Evolutionary conservation across 2,113 vertebrate genomes (phyloP).

Genomic region (Lepus timidus): DNA sequence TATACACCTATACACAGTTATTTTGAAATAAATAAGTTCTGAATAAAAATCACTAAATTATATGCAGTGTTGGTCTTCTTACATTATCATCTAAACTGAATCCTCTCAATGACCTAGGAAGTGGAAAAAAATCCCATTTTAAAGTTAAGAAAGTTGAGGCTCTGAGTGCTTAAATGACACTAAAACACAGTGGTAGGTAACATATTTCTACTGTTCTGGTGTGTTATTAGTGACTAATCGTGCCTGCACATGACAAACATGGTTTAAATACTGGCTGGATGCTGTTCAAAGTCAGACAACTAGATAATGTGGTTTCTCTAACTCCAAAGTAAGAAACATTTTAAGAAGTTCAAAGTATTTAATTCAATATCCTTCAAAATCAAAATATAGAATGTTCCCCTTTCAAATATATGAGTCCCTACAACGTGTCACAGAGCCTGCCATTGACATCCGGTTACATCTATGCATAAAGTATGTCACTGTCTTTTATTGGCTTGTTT

Average conservation of each 20-base stretch:
- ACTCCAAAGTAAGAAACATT: conserved; percentile 53
- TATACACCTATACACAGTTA: not conserved
- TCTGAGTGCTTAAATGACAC: not conserved
- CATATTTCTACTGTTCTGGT: conserved; percentile 15
- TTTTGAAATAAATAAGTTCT: conserved; percentile 47
- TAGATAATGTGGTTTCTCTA: conserved; percentile 54
- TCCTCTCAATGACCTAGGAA: conserved; percentile 39
- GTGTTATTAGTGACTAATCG: not conserved
- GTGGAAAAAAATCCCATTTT: conserved; percentile 32
- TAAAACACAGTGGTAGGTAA: not conserved
- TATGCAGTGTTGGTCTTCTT: not conserved
- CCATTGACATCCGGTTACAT: not conserved
- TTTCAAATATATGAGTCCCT: conserved; percentile 55
- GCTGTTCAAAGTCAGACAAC: not conserved
- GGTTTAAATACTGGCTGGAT: not conserved
- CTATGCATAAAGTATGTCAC: conserved; percentile 21
- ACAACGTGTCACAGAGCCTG: not conserved
- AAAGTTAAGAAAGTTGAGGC: conserved; percentile 29
- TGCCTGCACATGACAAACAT: not conserved
- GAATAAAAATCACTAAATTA: conserved; percentile 39
- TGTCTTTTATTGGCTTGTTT: conserved; percentile 63
- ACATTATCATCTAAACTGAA: conserved; percentile 45
- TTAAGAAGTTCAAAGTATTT: conserved; percentile 60
- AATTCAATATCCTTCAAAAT: conserved; percentile 35
- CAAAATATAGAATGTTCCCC: conserved; percentile 31